Conservation (phyloP, 2,113 vertebrate genomes). For the Turnix velox region DNA sequence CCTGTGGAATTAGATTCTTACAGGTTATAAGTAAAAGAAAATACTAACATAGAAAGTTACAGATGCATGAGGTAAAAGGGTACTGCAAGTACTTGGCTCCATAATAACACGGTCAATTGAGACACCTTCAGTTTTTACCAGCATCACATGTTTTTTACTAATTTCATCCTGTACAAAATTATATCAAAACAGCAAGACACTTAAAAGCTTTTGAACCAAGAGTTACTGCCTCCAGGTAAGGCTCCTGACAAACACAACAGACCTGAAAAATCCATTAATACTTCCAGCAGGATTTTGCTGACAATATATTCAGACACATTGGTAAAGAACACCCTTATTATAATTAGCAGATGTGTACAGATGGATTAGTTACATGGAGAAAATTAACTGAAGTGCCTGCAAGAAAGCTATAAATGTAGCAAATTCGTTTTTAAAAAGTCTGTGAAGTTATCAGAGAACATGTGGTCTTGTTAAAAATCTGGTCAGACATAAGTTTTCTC, state of each 20-base stretch:
- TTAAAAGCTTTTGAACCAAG: neutral
- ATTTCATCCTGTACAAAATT: neutral
- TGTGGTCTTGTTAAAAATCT: neutral
- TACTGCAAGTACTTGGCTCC: neutral
- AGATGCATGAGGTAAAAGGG: neutral
- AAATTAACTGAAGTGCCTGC: neutral
- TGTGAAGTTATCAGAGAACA: neutral
- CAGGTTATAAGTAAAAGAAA: neutral
- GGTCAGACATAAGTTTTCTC: neutral
- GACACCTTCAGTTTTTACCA: neutral
- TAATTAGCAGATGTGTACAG: neutral
- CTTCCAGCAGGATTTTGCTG: neutral
- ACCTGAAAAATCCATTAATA: neutral
- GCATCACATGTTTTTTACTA: neutral
- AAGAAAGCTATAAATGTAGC: neutral
- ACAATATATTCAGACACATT: neutral
- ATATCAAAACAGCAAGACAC: neutral
- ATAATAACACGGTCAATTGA: neutral
- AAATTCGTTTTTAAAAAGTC: neutral
- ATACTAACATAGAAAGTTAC: neutral
- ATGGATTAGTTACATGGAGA: neutral
- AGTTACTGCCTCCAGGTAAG: neutral
- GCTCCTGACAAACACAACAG: neutral
- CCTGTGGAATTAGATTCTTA: neutral
- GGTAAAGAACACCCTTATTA: neutral